Evolutionary conservation across 2,113 vertebrate species (phyloP).

Genomic region (Rhinolophus ferrumequinum): DNA sequence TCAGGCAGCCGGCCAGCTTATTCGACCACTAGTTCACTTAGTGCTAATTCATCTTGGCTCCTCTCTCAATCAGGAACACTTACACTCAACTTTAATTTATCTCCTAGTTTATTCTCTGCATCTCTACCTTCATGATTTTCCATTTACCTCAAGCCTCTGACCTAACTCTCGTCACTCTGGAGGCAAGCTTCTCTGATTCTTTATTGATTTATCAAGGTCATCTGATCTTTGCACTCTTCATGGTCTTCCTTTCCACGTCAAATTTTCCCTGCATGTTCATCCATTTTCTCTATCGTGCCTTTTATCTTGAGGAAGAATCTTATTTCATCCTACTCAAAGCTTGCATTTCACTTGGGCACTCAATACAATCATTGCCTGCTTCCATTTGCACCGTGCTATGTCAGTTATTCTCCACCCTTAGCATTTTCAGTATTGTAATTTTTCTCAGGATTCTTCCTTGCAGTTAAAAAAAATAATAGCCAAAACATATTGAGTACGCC

Average conservation of each 20-base stretch:
- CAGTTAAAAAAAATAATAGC: neutral
- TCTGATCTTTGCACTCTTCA: neutral
- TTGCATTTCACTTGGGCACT: neutral
- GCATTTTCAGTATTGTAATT: neutral
- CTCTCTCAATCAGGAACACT: constrained; percentile 38
- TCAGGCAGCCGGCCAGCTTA: neutral
- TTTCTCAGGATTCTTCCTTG: neutral
- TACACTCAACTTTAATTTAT: neutral
- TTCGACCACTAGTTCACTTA: neutral
- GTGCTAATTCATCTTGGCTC: neutral
- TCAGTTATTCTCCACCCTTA: neutral
- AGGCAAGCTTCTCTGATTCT: neutral
- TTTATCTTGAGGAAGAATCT: neutral
- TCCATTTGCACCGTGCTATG: neutral
- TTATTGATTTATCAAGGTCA: constrained; percentile 13
- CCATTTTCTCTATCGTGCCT: neutral
- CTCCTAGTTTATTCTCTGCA: neutral
- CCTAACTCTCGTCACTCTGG: neutral
- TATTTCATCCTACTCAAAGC: neutral
- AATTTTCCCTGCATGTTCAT: neutral
- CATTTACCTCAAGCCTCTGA: neutral
- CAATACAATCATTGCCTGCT: neutral
- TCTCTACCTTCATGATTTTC: neutral
- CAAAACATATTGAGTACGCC: rapidly evolving
- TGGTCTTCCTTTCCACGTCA: neutral